Base-by-base conservation (phyloP, 1,140 invertebrate species). In the Nasonia giraulti region DNA sequence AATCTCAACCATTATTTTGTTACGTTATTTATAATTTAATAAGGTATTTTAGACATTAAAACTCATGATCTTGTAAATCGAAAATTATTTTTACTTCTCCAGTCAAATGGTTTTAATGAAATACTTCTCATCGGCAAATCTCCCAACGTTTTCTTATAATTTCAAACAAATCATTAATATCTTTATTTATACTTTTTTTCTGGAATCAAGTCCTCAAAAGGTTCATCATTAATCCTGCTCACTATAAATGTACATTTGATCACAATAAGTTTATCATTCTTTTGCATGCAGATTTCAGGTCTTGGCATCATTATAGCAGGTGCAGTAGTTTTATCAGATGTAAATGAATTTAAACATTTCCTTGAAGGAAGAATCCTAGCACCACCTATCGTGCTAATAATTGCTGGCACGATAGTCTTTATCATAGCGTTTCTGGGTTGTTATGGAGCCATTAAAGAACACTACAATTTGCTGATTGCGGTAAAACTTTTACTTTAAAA, bases 381-480 rank as follows among this genome's bases (percentile, higher is more conserved):
- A 4, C 94, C 95, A 11, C 94, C 95, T 0, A 93, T 96, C 40
- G 93, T 96, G 11, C 90, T 97, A 2, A 96, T 96, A 73, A 92
- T 96, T 23, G 94, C 95, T 44, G 96, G 96, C 2, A 87, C 93
- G 11, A 93, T 96, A 33, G 94, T 96, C 74, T 96, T 96, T 86
- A 86, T 96, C 14, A 94, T 96, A 66, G 95, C 96, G 7, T 96
- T 96, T 82, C 91, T 96, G 77, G 96, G 96, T 82, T 97, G 96
- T 88, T 96, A 95, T 87, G 96, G 96, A n/a, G 96, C 96, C 20
- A 94, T 96, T 62, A 94, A 95, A 86, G 96, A 96, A 88, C 95
- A 94, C 83, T 94, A 95, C 79, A 94, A 94, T 66, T 93, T 96
- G 90, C 90, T 96, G 0, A 93, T 96, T 71, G 95, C 94, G 20